These are phyloP conservation scores for Gari tellinella DNA, from an alignment of 2,888 invertebrate species.

Conservation along the genomic window DNA sequence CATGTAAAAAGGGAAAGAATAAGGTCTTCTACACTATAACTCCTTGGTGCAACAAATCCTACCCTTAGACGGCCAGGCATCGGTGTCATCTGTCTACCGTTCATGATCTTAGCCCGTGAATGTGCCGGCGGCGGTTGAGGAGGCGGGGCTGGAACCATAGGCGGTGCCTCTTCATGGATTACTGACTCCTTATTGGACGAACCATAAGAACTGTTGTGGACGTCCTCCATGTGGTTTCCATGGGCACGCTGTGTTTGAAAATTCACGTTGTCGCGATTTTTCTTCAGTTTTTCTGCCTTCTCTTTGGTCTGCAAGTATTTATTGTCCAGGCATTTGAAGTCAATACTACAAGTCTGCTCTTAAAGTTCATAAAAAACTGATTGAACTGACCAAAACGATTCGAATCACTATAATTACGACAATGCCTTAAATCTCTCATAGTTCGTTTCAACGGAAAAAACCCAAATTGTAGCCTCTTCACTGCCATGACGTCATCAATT, in stretches of 20 bases:
- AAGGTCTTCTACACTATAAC: no score
- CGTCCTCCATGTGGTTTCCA: conserved; percentile 38
- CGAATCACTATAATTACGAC: no score
- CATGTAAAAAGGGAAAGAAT: no score
- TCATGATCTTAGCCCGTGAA: conserved; percentile 33
- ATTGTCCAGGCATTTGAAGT: no score
- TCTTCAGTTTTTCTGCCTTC: conserved; percentile 47
- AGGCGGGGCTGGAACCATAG: conserved; percentile 13
- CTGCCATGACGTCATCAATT: no score
- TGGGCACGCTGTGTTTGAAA: conserved; percentile 42
- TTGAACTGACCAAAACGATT: no score
- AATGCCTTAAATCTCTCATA: no score
- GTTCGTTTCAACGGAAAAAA: no score
- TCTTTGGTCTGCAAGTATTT: conserved; percentile 35
- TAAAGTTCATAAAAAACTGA: no score
- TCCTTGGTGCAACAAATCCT: not conserved
- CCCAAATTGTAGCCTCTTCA: no score
- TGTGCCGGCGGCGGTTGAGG: conserved; percentile 18
- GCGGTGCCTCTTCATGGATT: conserved; percentile 33
- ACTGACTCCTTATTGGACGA: conserved; percentile 42
- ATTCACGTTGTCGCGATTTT: conserved; percentile 51
- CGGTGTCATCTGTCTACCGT: conserved; percentile 56
- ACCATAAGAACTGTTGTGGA: conserved; percentile 37
- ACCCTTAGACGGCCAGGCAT: conserved; percentile 54
- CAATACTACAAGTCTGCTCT: no score